Evolutionary conservation across 2,888 invertebrate genomes (phyloP).

Genomic region (Crematogaster levior): DNA sequence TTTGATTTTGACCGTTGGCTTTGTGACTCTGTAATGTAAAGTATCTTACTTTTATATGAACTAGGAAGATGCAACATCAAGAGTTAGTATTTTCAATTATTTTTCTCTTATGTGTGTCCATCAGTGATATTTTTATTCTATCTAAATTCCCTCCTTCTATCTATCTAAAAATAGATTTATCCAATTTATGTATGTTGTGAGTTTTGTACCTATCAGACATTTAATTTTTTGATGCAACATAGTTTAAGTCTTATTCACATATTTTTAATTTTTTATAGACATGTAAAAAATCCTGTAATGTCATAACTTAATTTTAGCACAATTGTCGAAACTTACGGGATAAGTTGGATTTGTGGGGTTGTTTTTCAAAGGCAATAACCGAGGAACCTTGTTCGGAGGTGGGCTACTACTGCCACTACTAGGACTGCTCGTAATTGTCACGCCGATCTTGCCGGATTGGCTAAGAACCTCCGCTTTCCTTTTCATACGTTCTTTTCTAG

Average conservation of each 20-base stretch:
- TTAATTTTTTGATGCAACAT: neutral
- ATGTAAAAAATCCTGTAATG: neutral
- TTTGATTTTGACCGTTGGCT: constrained; percentile 85
- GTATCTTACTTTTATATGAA: neutral
- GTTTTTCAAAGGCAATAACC: constrained; percentile 84
- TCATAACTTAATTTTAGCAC: neutral
- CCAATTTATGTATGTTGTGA: neutral
- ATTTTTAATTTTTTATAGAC: neutral
- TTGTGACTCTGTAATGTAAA: constrained; percentile 84
- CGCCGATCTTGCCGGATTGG: constrained; percentile 95
- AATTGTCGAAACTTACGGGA: constrained; percentile 76
- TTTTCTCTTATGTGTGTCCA: neutral
- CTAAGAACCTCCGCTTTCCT: constrained; percentile 95
- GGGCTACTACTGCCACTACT: constrained; percentile 86
- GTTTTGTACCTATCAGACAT: neutral
- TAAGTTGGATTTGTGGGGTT: constrained; percentile 83
- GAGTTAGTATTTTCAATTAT: neutral
- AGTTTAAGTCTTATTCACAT: neutral
- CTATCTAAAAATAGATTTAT: neutral
- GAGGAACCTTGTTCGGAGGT: constrained; percentile 86
- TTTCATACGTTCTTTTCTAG: constrained; percentile 89
- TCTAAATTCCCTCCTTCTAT: too few relatives aligned
- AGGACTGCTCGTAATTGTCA: constrained; percentile 92
- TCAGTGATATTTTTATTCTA: neutral
- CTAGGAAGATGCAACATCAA: neutral